These are phyloP conservation scores for Drosophila pseudoobscura DNA, from an alignment of 1,140 invertebrate species.

Conservation along the genomic window DNA sequence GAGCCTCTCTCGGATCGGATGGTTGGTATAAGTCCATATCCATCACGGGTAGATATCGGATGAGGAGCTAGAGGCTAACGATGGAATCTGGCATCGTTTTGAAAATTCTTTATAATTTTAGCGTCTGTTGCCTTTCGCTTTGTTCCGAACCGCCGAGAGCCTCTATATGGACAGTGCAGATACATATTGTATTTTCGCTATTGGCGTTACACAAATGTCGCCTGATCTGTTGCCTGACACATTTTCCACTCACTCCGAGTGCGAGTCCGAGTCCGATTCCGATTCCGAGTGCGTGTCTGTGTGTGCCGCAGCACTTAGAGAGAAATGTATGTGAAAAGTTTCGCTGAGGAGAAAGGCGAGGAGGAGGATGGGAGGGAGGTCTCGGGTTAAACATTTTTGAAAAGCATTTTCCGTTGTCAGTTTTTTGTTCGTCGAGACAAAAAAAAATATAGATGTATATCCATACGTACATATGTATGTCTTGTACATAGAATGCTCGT, in stretches of 20 bases:
- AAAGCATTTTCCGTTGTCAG: conserved; percentile 56
- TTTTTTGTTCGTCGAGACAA: conserved; percentile 32
- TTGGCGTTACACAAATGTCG: conserved; percentile 38
- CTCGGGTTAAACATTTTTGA: conserved; percentile 27
- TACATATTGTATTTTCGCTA: conserved; percentile 1
- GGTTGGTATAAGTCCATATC: conserved; percentile 13
- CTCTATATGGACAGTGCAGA: conserved; percentile 31
- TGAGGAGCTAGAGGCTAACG: neutral
- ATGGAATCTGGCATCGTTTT: neutral
- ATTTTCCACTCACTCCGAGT: conserved; percentile 19
- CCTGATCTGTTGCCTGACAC: conserved; percentile 24
- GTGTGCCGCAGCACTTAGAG: conserved; percentile 34
- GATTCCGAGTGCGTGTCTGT: neutral
- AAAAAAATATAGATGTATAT: conserved; percentile 17
- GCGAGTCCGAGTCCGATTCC: no score
- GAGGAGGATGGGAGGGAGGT: neutral
- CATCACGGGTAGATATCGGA: neutral
- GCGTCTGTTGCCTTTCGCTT: neutral
- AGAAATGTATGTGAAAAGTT: conserved; percentile 32
- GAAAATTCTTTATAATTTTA: conserved; percentile 18
- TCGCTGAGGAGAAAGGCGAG: conserved; percentile 1
- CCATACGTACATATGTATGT: neutral
- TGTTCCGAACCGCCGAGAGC: neutral
- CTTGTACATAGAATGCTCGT: conserved; percentile 10
- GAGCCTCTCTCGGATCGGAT: conserved; percentile 23